Base-by-base conservation (phyloP, 2,113 vertebrate species). In the Amblyornis subalaris region DNA sequence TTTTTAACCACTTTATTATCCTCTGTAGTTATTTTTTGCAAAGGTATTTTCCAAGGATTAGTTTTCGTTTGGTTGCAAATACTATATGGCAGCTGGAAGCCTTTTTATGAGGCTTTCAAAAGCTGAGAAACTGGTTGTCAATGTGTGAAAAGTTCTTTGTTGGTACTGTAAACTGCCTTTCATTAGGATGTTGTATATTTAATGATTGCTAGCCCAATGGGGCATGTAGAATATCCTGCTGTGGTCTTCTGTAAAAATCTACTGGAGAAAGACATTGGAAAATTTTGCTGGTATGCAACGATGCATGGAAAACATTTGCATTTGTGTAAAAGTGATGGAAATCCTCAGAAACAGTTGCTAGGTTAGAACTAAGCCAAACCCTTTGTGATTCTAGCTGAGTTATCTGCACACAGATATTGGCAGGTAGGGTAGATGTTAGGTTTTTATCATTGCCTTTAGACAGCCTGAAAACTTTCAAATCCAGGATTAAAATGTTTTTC, bases 171-270 rank as follows among this genome's bases (percentile, higher is more conserved):
- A 90, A 88, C 85, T 84, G 69, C 86, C 80, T 97, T 97, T 96
- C 95, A 93, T 96, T 97, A 97, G 94, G 85, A 75, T 78, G 71
- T 90, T 95, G 92, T 95, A 58, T 95, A 96, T 97, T 94, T 96
- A 94, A 93, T 35, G 81, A 94, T 66, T 93, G 95, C 94, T 96
- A 54, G 79, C 85, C 96, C 97, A 95, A 88, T 93, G 97, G 96
- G 96, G 95, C 72, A 64, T 96, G 93, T 85, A 93, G 92, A 88
- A 95, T 91, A 91, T 88, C 97, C 54, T 75, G 88, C 97, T 95
- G 94, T 38, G 88, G 93, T 95, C 95, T 85, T 96, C 95, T 65
- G 95, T 88, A 90, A 57, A 77, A 92, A 94, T 97, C 78, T 84
- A 91, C 96, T 96, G 93, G 88, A 65, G 57, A 93, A 93, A 57